phyloP scores from a whole-genome alignment of 2,113 vertebrate genomes.

The Caranx melampygus region DNA sequence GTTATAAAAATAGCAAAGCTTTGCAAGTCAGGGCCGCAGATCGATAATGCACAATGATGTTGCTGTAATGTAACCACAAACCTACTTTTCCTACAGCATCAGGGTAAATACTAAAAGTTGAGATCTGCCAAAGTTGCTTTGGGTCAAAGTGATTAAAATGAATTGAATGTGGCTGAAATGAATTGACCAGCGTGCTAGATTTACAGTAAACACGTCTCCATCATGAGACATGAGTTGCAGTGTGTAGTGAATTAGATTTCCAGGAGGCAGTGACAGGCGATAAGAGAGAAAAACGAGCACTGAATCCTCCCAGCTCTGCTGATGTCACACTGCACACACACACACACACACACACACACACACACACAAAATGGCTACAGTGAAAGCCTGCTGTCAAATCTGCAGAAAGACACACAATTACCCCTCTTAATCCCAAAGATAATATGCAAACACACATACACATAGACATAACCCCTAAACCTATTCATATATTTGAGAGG shows the following conservation, averaged over 20 bases:
- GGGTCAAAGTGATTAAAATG: conserved; percentile 38
- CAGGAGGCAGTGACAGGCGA: conserved; percentile 26
- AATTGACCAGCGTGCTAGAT: conserved; percentile 23
- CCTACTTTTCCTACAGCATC: conserved; percentile 16
- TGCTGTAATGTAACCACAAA: conserved; percentile 49
- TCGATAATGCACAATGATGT: conserved; percentile 60
- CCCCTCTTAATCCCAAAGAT: conserved; percentile 41
- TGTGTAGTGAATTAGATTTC: conserved; percentile 47
- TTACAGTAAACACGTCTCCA: conserved; percentile 41
- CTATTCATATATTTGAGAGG: conserved; percentile 34
- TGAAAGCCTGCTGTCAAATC: conserved; percentile 28
- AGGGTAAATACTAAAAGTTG: conserved; percentile 28
- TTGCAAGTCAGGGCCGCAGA: conserved; percentile 14
- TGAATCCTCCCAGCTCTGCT: conserved; percentile 19
- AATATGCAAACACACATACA: conserved; percentile 41
- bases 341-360: conserved; percentile 1
- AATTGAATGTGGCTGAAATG: conserved; percentile 41
- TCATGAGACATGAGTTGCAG: conserved; percentile 22
- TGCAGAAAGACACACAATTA: conserved; percentile 46
- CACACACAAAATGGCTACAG: conserved; percentile 41
- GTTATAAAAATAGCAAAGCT: conserved; percentile 41
- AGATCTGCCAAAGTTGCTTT: conserved; percentile 28
- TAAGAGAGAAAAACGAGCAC: conserved; percentile 16
- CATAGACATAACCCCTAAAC: conserved; percentile 40
- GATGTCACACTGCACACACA: background rate